A percentile compares a stretch with the other conserved stretches of the same genome.
phyloP scores from a whole-genome alignment of 2,797 vertebrate genomes.

The Crocidura indochinensis region DNA sequence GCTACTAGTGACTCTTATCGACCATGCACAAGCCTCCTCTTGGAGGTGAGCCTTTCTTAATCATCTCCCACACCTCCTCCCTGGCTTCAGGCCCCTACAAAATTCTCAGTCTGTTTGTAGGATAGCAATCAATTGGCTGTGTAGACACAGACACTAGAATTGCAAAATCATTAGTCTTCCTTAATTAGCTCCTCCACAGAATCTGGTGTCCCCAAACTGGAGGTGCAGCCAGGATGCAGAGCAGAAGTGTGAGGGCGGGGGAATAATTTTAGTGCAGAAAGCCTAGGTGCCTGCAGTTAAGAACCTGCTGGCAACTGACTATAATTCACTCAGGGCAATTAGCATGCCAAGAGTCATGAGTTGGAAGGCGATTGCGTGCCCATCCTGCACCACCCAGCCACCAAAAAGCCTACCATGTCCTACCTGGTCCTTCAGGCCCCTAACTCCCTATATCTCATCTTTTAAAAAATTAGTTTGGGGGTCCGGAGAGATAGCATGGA shows the following conservation, averaged over 20 bases:
- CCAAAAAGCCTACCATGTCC: fast-evolving
- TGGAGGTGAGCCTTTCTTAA: background rate
- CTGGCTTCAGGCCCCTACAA: background rate
- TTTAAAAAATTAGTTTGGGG: background rate
- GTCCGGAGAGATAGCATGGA: too few species aligned
- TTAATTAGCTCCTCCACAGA: conserved; percentile 34
- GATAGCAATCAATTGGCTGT: conserved; percentile 19
- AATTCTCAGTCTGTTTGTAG: background rate
- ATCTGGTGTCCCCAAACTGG: background rate
- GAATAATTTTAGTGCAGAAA: conserved; percentile 25
- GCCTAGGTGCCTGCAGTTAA: background rate
- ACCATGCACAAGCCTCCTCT: background rate
- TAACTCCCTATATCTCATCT: background rate
- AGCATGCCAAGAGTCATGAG: background rate
- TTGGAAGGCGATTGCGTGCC: background rate
- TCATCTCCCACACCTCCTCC: too few species aligned
- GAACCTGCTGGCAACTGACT: background rate
- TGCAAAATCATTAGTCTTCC: background rate
- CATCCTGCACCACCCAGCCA: background rate
- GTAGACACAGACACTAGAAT: background rate
- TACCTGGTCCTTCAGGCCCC: too few species aligned
- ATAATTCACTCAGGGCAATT: background rate
- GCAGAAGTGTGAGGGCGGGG: background rate
- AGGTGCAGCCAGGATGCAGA: background rate
- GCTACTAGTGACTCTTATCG: background rate